Evolutionary conservation across 2,113 vertebrate genomes (phyloP), one percentile per base, ranked within the genome.

Genomic region (Cyanoliseus patagonus): DNA sequence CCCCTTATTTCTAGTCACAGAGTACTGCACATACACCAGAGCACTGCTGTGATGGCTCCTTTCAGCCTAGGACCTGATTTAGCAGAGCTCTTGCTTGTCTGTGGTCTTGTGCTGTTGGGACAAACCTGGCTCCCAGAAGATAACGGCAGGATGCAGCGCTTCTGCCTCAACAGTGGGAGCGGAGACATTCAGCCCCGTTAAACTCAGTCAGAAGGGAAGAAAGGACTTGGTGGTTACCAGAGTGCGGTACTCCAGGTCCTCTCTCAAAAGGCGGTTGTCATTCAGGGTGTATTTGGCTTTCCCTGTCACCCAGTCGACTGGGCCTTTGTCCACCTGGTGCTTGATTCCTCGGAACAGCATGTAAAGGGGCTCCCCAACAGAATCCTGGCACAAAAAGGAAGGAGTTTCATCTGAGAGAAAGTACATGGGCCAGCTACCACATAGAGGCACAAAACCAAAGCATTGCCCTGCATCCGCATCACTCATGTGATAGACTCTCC

Each of bases 341-440:
- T 99, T 99, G 95, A 99, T 99, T 70, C 99, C 99, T 84, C 99
- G 98, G 94, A 99, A 99, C 53, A 99, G 98, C 99, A 99, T 99
- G 96, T 99, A 99, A 35, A 99, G 98, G 28, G 99, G 98, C 93
- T 99, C 99, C 23, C 99, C 99, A 0, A 99, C 99, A 10, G 99
- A 99, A 95, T 99, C 99, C 99, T 99, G 76, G 14, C 27, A 70
- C 28, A 73, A 78, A 61, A 62, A 95, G 11, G 25, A 87, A 51
- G 78, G 51, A 74, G 46, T 52, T 76, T 62, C 88, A 78, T 53
- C 83, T 1, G 51, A 51, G 47, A 77, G 39, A 39, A 86, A 39
- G 13, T 0, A 1, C 33, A 52, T 0, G 0, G 6, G 19, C 51
- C 51, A 70, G 6, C 51, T 70, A 55, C 31, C 41, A 74, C 16